A percentile compares a stretch with the other conserved stretches of the same genome.
Conservation (phyloP, 2,797 vertebrate genomes). For the Pangasius mekongensis region DNA sequence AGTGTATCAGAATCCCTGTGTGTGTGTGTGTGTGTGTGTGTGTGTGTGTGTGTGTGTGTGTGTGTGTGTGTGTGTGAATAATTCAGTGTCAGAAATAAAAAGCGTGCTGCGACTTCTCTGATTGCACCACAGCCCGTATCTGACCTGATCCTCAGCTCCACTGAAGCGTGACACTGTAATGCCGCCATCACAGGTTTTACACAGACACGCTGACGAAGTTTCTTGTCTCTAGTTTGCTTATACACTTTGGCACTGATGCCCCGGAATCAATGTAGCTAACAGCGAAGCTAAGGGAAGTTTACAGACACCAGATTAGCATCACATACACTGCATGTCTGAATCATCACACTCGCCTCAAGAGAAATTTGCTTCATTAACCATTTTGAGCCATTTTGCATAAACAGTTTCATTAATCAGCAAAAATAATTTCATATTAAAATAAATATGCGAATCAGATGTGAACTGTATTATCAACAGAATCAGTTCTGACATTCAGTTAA, state of each 20-base stretch:
- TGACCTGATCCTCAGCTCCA: conserved; percentile 36
- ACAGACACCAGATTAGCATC: neutral
- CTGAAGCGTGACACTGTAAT: conserved; percentile 26
- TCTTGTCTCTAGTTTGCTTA: too few species aligned
- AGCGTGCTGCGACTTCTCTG: conserved; percentile 17
- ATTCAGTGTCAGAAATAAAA: conserved; percentile 38
- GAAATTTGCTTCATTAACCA: neutral
- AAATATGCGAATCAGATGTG: neutral
- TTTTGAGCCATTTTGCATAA: neutral
- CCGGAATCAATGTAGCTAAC: neutral
- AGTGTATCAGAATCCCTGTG: neutral
- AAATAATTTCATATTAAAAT: neutral
- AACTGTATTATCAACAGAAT: neutral
- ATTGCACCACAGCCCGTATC: conserved; percentile 44
- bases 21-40: conserved; percentile 1
- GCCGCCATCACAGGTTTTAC: neutral
- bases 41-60: conserved; percentile 1
- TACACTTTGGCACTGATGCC: neutral
- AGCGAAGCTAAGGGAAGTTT: neutral
- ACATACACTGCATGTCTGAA: neutral
- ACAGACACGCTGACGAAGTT: neutral
- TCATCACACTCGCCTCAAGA: neutral
- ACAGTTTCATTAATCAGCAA: neutral
- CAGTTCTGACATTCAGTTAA: neutral
- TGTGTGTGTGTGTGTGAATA: conserved; percentile 33